Base-by-base conservation (phyloP, 2,888 invertebrate genomes). In the Phasia obesa region DNA sequence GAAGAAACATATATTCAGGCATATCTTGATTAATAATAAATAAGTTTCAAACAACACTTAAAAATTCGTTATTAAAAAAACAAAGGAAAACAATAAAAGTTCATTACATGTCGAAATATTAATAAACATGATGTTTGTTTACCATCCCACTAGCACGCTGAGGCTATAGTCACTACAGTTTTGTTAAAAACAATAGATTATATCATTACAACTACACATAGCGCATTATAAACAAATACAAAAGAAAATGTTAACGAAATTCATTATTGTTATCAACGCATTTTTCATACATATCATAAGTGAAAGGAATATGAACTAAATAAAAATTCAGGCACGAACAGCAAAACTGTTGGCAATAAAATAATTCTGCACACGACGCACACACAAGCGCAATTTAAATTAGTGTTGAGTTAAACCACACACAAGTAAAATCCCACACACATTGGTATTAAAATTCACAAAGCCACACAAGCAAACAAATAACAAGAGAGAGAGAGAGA, bases 251-350 rank as follows among this genome's bases (percentile, higher is more conserved):
- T 71, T 79, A 75, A 79, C 70, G 71, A 79, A 83, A 78, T 78
- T 77, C 65, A 78, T 83, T 83, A 75, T 60, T 78, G 65, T 71
- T 83, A 71, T 75, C 75, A 83, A 79, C 75, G 79, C 75, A 83
- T 79, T 83, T 67, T n/a, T n/a, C n/a, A n/a, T n/a, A n/a, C n/a
- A 38, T 82, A 74, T 31, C 69, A 77, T 62, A 64, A 82, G 70
- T 78, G 49, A 59, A 67, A 55, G 19, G 23, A 65, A n/a, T 42
- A 42, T 4, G 5, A 4, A 27, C 19, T 31, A 42, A 13, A n/a
- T 55, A 31, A 23, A 11, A 44, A 44, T 44, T 49, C 35, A 35
- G n/a, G 0, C 65, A 60, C 35, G 25, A 47, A 70, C 5, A 73
- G 35, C 35, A 49, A 38, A 60, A 57, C 27, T 11, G 9, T 27